Evolutionary conservation across 1,140 invertebrate species (phyloP), one percentile per base, ranked within the genome.

Genomic region (Pseudomyrmex concolor): DNA sequence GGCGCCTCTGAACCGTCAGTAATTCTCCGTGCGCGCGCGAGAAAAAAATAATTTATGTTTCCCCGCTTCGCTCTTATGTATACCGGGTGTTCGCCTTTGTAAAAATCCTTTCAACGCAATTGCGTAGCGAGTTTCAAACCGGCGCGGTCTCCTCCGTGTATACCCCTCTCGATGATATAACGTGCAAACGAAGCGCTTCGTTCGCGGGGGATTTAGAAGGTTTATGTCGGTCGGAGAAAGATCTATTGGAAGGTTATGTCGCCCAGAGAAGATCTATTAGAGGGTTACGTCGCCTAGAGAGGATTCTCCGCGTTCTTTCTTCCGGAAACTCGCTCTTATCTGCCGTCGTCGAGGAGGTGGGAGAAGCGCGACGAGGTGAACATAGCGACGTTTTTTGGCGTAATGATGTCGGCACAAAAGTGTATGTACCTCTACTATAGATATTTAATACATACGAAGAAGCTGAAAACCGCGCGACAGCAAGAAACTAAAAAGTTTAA

Each of bases 121-220:
- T 34, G 25, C 19, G 43, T 13, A 43, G 34, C 15, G 22, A 12
- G 22, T 59, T 78, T 51, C 48, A 48, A 45, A 45, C 66, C 54
- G 43, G 19, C 54, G 13, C 57, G 68, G 48, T 19, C 57, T 63
- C 51, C 68, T 50, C 55, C 13, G 70, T 74, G 78, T 85, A 62
- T 72, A 67, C 34, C 54, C 64, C 25, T 85, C 72, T 80, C 70
- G 48, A 63, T 64, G 54, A 64, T 67, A 73, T 73, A 73, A 78
- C 83, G 34, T 17, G 62, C 83, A 64, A 84, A 78, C 86, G 85
- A 60, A 80, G 80, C 85, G 74, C 50, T 67, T 84, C 87, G 77
- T 83, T 62, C 68, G 62, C 50, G 54, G 72, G 84, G 87, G 86
- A 87, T 88, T 87, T 87, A 84, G 60, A 62, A 82, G 83, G 83